These are phyloP conservation scores for Hemistola chrysoprasaria DNA, from an alignment of 2,888 invertebrate species.

Conservation along the genomic window DNA sequence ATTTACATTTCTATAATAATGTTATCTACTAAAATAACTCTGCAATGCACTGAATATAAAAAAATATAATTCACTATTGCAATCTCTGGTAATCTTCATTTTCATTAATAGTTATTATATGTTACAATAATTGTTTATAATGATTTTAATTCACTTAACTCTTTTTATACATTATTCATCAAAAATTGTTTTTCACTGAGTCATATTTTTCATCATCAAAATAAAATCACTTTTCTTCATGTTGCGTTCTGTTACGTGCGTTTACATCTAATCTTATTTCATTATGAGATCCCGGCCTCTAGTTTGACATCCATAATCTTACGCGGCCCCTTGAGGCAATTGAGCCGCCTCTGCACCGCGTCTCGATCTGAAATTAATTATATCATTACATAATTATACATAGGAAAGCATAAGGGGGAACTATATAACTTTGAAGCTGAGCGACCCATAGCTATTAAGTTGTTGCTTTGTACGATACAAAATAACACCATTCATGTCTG, in stretches of 20 bases:
- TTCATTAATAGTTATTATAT: conserved; percentile 52
- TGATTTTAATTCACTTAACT: conserved; percentile 65
- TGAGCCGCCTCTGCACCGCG: conserved; percentile 96
- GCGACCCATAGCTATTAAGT: no score
- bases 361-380: conserved; percentile 89
- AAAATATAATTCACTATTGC: conserved; percentile 78
- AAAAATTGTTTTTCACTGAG: conserved; percentile 55
- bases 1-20: conserved; percentile 42
- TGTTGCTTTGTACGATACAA: no score
- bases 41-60: conserved; percentile 65
- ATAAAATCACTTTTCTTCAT: conserved; percentile 77
- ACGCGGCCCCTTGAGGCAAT: conserved; percentile 74
- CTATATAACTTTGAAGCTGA: no score
- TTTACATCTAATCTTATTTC: conserved; percentile 58
- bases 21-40: conserved; percentile 43
- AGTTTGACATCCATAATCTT: conserved; percentile 77
- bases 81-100: conserved; percentile 69
- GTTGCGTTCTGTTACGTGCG: conserved; percentile 61
- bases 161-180: conserved; percentile 62
- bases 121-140: conserved; percentile 49
- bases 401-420: no score
- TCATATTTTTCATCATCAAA: conserved; percentile 73
- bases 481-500: no score
- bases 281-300: conserved; percentile 80
- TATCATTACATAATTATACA: no score